These are phyloP conservation scores for Corbicula japonica DNA, from an alignment of 2,888 invertebrate genomes.

Conservation along the genomic window DNA sequence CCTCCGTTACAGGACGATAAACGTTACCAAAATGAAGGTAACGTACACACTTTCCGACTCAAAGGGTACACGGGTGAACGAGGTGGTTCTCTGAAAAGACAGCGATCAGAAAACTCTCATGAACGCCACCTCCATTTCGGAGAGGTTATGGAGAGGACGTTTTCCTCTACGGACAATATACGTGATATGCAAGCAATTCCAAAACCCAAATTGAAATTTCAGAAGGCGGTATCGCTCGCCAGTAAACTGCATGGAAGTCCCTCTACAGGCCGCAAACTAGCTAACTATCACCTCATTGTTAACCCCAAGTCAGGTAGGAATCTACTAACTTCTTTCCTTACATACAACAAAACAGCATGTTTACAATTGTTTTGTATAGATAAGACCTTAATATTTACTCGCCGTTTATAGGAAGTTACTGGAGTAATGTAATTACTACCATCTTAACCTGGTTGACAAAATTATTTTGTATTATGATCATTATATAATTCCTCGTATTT, in stretches of 20 bases:
- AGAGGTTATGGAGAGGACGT: conserved; percentile 81
- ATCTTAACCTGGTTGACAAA: too few relatives aligned
- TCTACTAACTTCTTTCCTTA: too few relatives aligned
- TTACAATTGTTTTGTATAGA: too few relatives aligned
- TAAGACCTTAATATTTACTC: too few relatives aligned
- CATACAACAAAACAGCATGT: too few relatives aligned
- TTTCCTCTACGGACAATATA: conserved; percentile 84
- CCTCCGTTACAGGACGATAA: conserved; percentile 65
- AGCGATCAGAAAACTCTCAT: conserved; percentile 78
- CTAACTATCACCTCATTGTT: conserved; percentile 84
- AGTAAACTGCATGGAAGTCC: conserved; percentile 84
- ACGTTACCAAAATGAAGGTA: conserved; percentile 37
- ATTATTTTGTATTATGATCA: too few relatives aligned
- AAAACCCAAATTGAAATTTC: conserved; percentile 82
- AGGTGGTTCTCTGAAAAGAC: conserved; percentile 77
- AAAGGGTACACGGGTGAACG: conserved; percentile 38
- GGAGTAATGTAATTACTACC: too few relatives aligned
- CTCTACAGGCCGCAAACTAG: conserved; percentile 83
- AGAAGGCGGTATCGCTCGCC: conserved; percentile 83
- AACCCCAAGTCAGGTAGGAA: conserved; percentile 84
- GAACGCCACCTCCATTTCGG: conserved; percentile 81
- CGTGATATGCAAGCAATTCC: conserved; percentile 79
- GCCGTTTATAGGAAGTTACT: too few relatives aligned
- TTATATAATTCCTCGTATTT: too few relatives aligned
- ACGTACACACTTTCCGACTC: conserved; percentile 41